Percentiles rank a stretch among this genome's conserved stretches.
Conservation (phyloP, 2,888 invertebrate genomes). For the Lysandra coridon region DNA sequence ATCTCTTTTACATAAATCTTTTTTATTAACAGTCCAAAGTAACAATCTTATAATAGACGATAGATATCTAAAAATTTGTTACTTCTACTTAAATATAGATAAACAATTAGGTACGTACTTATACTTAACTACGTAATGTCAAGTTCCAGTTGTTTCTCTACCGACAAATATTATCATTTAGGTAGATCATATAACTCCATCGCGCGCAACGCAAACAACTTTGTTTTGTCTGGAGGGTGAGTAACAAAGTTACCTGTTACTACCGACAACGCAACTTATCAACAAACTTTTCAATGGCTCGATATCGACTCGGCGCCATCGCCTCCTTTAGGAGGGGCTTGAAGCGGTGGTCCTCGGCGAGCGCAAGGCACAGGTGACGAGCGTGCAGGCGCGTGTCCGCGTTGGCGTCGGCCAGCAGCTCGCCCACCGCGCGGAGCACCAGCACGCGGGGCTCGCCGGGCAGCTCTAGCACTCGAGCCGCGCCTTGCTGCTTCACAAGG, state of each 20-base stretch:
- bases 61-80: too few relatives aligned
- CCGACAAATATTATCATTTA: not conserved
- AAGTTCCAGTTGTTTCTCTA: not conserved
- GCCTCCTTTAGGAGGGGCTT: constrained; percentile 88
- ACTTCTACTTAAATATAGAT: too few relatives aligned
- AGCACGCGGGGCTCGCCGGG: constrained; percentile 89
- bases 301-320: constrained; percentile 87
- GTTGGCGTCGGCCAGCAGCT: constrained; percentile 91
- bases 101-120: too few relatives aligned
- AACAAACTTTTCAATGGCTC: constrained; percentile 91
- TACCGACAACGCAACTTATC: constrained; percentile 74
- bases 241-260: constrained; percentile 30
- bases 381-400: constrained; percentile 91
- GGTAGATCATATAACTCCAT: not conserved
- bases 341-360: constrained; percentile 88
- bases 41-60: not conserved
- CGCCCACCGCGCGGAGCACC: constrained; percentile 89
- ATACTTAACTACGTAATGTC: not conserved
- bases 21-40: not conserved
- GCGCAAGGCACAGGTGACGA: constrained; percentile 86
- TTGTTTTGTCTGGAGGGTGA: constrained; percentile 10
- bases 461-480: constrained; percentile 85
- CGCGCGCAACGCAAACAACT: not conserved
- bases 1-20: not conserved
- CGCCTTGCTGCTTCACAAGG: constrained; percentile 87